Evolutionary conservation across 64 coral and sea anemone species (phyloP), one percentile per base, ranked within the genome.

Genomic region (Pachyseris speciosa): DNA sequence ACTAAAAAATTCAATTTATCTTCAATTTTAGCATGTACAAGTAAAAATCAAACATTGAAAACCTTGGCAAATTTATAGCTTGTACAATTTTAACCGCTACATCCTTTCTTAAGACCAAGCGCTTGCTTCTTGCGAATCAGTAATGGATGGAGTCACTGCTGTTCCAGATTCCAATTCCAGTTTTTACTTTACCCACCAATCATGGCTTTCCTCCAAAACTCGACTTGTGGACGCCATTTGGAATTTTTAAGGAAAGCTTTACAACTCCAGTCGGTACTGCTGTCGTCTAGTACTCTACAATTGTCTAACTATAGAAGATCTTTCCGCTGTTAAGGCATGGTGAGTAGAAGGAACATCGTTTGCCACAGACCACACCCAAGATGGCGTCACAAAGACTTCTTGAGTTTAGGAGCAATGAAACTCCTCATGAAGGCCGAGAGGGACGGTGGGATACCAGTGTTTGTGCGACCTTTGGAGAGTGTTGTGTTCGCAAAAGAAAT

Each of bases 331-430:
- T 22, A 16, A 61, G 5, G 30, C 22, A 37, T 7, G 9, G 0
- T 20, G 6, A 22, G n/a, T 1, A 13, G 17, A 9, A 76, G 45
- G 25, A 19, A 17, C 13, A 13, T 27, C 53, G 10, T 38, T 9
- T 39, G 17, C 13, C 8, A 7, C 3, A 37, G 17, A n/a, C 34
- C 52, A 38, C 37, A 20, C 36, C 53, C 22, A 61, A 40, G 9
- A 33, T 81, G 33, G 2, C 12, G 5, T 78, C 53, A 81, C 9
- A 1, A 7, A 11, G 53, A 41, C 39, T 91, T 95, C 78, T 95
- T 95, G 19, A 95, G 60, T 28, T 95, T 95, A 15, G 94, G 94
- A 72, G 88, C 94, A 7, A 91, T 91, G 41, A 95, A 95, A 57
- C 87, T 95, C 61, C 74, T 85, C 93, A 95, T 86, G 81, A 95